A percentile compares a stretch with the other conserved stretches of the same genome.
phyloP scores from a whole-genome alignment of 2,797 vertebrate species.

The Anabas testudineus region DNA sequence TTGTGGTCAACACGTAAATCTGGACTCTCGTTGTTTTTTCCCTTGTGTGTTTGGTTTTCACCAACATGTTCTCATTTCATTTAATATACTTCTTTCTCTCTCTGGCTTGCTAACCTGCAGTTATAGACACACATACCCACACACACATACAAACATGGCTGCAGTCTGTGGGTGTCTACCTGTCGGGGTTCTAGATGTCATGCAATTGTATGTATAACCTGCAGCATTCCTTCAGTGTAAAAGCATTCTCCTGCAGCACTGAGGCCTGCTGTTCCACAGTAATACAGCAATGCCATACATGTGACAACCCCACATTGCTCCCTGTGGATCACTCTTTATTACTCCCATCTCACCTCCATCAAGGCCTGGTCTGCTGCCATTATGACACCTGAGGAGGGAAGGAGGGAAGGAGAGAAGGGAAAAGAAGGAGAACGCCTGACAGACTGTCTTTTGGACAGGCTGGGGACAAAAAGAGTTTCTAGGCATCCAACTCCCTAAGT shows the following conservation, averaged over 20 bases:
- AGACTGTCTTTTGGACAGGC: slow-evolving; percentile 71
- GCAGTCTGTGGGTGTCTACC: slow-evolving; percentile 76
- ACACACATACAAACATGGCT: slow-evolving; percentile 46
- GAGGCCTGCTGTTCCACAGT: slow-evolving; percentile 72
- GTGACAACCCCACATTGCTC: slow-evolving; percentile 72
- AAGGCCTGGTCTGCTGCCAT: slow-evolving; percentile 75
- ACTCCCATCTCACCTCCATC: slow-evolving; percentile 78
- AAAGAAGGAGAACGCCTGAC: slow-evolving; percentile 77
- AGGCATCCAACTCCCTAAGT: slow-evolving; percentile 62
- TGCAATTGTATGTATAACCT: slow-evolving; percentile 84
- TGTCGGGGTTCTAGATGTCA: slow-evolving; percentile 85
- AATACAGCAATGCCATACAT: slow-evolving; percentile 69
- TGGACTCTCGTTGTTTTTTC: slow-evolving; percentile 62
- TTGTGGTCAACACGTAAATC: slow-evolving; percentile 83
- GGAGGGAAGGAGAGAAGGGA: slow-evolving; percentile 49
- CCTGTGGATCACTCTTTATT: slow-evolving; percentile 77
- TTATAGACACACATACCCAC: slow-evolving; percentile 6
- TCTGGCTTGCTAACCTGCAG: slow-evolving; percentile 11
- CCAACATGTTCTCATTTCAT: slow-evolving; percentile 63
- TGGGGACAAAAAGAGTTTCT: slow-evolving; percentile 64
- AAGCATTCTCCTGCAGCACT: slow-evolving; percentile 79
- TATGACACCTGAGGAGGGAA: slow-evolving; percentile 78
- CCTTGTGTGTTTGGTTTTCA: slow-evolving; percentile 23
- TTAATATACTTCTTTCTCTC: slow-evolving; percentile 41
- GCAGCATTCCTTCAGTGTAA: slow-evolving; percentile 84